Evolutionary conservation across 2,797 vertebrate genomes (phyloP).

Genomic region (Gambusia yucatana): DNA sequence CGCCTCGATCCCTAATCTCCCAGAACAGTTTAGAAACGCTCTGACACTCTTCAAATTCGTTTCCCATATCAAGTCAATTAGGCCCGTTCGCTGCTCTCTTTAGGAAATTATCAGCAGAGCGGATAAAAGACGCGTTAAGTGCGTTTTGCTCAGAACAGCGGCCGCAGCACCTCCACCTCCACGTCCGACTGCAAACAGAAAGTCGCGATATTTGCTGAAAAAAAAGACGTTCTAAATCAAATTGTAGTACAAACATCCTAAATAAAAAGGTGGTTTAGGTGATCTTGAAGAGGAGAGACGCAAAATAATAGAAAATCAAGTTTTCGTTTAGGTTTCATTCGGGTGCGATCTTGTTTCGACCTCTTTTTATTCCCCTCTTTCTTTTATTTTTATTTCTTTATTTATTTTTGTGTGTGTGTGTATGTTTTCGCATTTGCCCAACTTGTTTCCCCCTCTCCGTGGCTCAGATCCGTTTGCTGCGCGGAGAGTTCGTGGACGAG

Average conservation of each 20-base stretch:
- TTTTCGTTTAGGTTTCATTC: not conserved
- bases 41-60: slow-evolving; percentile 91
- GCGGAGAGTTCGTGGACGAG: slow-evolving; percentile 94
- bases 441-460: not conserved
- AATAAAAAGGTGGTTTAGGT: not conserved
- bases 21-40: slow-evolving; percentile 94
- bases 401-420: too few species aligned
- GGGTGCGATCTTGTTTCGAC: not conserved
- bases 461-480: slow-evolving; percentile 87
- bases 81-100: slow-evolving; percentile 70
- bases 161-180: slow-evolving; percentile 41
- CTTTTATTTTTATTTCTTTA: too few species aligned
- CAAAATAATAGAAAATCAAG: not conserved
- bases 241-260: not conserved
- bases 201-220: not conserved
- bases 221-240: not conserved
- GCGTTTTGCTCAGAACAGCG: slow-evolving; percentile 41
- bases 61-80: slow-evolving; percentile 93
- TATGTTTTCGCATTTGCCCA: not conserved
- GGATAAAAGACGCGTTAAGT: slow-evolving; percentile 78
- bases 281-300: not conserved
- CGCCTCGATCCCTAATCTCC: slow-evolving; percentile 89
- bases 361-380: too few species aligned
- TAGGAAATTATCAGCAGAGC: slow-evolving; percentile 78
- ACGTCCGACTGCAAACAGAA: not conserved